Evolutionary conservation across 2,113 vertebrate species (phyloP).

Genomic region (Mus musculus): GRCm39 chr9:11703001-11703500

Average conservation of each 20-base stretch:
- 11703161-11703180: constrained; percentile 50
- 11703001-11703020: constrained; percentile 29
- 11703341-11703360: constrained; percentile 53
- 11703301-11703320: constrained; percentile 57
- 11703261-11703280: constrained; percentile 70
- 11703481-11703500: too few relatives aligned
- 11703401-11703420: constrained; percentile 70
- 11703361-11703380: constrained; percentile 48
- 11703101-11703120: constrained; percentile 79
- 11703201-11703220: constrained; percentile 80
- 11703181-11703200: constrained; percentile 77
- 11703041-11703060: constrained; percentile 67
- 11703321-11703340: constrained; percentile 32
- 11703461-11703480: neutral
- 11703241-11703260: too few relatives aligned
- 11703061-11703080: constrained; percentile 73
- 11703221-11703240: constrained; percentile 83
- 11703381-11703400: constrained; percentile 49
- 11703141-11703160: constrained; percentile 55
- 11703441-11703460: constrained; percentile 43
- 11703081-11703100: constrained; percentile 81
- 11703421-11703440: constrained; percentile 58
- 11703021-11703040: constrained; percentile 51
- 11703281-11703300: constrained; percentile 69
- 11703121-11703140: constrained; percentile 75